A percentile compares a stretch with the other conserved stretches of the same genome.
Evolutionary conservation across 2,797 vertebrate genomes (phyloP).

Genomic region (Brotula barbata): DNA sequence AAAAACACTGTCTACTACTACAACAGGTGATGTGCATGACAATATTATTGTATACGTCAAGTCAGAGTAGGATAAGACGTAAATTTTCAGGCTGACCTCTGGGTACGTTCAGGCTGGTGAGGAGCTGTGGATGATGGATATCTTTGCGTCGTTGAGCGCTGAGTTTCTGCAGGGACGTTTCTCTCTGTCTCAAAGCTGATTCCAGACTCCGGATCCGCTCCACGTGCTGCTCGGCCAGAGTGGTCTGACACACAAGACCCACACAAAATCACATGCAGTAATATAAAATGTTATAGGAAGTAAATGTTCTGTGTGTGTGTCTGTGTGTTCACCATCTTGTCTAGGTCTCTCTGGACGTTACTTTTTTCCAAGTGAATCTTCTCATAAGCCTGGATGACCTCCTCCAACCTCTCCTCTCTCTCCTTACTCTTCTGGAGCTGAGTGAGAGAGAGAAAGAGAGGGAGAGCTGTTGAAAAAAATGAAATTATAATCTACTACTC

Average conservation of each 20-base stretch:
- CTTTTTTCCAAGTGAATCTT: slow-evolving; percentile 89
- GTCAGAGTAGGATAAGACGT: too few species aligned
- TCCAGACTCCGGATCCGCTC: slow-evolving; percentile 84
- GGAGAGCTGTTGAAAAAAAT: too few species aligned
- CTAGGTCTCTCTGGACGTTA: slow-evolving; percentile 86
- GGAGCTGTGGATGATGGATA: slow-evolving; percentile 74
- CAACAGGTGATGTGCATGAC: too few species aligned
- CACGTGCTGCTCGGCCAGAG: slow-evolving; percentile 86
- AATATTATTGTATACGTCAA: too few species aligned
- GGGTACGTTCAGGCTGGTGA: slow-evolving; percentile 73
- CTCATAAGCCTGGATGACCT: slow-evolving; percentile 90
- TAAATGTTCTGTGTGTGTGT: background rate
- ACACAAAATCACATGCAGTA: slow-evolving; percentile 11
- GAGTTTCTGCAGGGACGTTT: slow-evolving; percentile 77
- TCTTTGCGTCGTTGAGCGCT: slow-evolving; percentile 74
- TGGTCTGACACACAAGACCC: slow-evolving; percentile 70
- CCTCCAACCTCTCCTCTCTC: slow-evolving; percentile 86
- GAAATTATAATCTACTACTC: too few species aligned
- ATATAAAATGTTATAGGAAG: background rate
- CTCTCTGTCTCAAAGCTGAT: slow-evolving; percentile 82
- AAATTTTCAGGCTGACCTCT: too few species aligned
- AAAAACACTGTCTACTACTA: too few species aligned
- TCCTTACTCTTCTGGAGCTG: slow-evolving; percentile 89
- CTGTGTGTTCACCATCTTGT: slow-evolving; percentile 83
- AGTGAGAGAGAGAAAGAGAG: background rate